phyloP scores from a whole-genome alignment of 1,140 invertebrate genomes.

The Lordiphosa collinella region DNA sequence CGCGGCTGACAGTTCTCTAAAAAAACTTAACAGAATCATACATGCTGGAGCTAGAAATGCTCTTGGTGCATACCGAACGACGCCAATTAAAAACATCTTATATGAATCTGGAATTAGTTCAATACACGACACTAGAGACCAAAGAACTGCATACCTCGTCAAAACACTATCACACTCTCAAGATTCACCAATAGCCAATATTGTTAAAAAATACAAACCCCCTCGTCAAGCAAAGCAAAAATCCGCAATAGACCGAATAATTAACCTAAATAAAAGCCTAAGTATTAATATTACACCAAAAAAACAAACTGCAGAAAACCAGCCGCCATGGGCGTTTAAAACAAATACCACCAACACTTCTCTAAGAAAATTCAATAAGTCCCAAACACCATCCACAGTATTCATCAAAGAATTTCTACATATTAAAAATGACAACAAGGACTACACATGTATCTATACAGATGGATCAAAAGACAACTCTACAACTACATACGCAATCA shows the following conservation, averaged over 20 bases:
- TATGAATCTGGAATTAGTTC: not conserved
- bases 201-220: constrained; percentile 1
- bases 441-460: not conserved
- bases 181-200: not conserved
- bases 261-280: not conserved
- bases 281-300: no score
- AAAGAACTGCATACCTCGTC: not conserved
- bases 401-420: constrained; percentile 3
- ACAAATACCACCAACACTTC: not conserved
- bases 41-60: constrained; percentile 1
- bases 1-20: not conserved
- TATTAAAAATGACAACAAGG: not conserved
- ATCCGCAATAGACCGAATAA: not conserved
- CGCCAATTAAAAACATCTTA: no score
- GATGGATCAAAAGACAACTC: not conserved
- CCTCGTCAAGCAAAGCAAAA: not conserved
- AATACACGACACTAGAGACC: not conserved
- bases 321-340: no score
- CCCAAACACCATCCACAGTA: not conserved
- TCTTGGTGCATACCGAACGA: not conserved
- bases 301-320: not conserved
- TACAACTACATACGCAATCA: not conserved
- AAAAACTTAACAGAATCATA: no score
- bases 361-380: not conserved
- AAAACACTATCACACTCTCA: not conserved